Evolutionary conservation across 2,113 vertebrate genomes (phyloP).

Genomic region (Gallinago jamesoni): DNA sequence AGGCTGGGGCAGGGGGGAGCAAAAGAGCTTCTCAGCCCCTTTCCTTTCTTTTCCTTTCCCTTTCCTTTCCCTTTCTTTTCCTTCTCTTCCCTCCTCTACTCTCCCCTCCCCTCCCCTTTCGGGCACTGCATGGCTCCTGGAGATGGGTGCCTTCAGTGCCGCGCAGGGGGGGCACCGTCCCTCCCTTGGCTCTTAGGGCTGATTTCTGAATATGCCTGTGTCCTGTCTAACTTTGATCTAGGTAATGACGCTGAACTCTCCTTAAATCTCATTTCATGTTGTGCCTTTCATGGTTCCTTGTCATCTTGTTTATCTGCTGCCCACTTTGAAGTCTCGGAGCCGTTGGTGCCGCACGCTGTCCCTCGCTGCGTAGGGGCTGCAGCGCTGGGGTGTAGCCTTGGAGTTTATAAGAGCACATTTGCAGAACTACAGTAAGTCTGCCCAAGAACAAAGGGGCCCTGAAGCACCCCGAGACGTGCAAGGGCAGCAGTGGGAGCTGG

Average conservation of each 20-base stretch:
- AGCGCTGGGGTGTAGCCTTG: rapidly evolving
- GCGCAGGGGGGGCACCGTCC: neutral
- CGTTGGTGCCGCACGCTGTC: neutral
- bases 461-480: rapidly evolving
- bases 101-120: neutral
- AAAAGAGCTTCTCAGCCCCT: neutral
- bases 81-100: neutral
- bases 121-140: neutral
- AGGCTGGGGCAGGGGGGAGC: neutral
- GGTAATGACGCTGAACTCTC: neutral
- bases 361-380: neutral
- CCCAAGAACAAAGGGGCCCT: neutral
- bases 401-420: neutral
- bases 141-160: neutral
- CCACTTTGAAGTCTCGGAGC: conserved; percentile 53
- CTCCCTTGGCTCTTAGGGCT: neutral
- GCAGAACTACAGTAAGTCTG: neutral
- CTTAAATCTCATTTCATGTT: neutral
- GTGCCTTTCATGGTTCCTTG: neutral
- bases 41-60: neutral
- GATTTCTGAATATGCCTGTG: neutral
- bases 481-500: neutral
- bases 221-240: conserved; percentile 58
- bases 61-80: neutral
- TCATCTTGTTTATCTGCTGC: neutral